Conservation (phyloP, 2,797 vertebrate genomes). For the Catharus ustulatus region DNA sequence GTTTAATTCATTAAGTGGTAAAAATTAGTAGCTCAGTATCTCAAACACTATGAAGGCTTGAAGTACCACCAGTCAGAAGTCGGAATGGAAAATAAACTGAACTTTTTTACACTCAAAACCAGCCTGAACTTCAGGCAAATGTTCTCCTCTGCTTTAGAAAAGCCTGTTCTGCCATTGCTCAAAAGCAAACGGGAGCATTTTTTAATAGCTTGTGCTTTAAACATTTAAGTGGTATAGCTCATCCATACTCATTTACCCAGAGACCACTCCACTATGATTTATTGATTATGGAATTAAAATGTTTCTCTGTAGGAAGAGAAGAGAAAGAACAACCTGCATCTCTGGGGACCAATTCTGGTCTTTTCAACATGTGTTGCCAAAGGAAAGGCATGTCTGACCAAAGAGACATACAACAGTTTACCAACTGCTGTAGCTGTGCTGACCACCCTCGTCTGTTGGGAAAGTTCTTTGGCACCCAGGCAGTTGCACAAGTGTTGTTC, state of each 20-base stretch:
- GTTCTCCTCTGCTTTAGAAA: background rate
- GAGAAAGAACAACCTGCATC: background rate
- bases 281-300: background rate
- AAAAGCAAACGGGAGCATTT: background rate
- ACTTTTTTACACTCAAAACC: background rate
- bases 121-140: background rate
- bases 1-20: background rate
- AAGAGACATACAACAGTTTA: background rate
- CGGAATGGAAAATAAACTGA: background rate
- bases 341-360: background rate
- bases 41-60: background rate
- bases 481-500: background rate
- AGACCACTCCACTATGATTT: background rate
- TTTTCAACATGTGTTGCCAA: background rate
- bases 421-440: background rate
- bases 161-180: background rate
- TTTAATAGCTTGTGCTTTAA: background rate
- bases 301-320: background rate
- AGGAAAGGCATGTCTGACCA: background rate
- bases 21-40: background rate
- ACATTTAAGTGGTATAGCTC: background rate
- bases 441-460: background rate
- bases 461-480: background rate
- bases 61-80: background rate
- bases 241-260: background rate